These are phyloP conservation scores for Colostygia pectinataria DNA, from an alignment of 2,888 invertebrate genomes.

Conservation along the genomic window DNA sequence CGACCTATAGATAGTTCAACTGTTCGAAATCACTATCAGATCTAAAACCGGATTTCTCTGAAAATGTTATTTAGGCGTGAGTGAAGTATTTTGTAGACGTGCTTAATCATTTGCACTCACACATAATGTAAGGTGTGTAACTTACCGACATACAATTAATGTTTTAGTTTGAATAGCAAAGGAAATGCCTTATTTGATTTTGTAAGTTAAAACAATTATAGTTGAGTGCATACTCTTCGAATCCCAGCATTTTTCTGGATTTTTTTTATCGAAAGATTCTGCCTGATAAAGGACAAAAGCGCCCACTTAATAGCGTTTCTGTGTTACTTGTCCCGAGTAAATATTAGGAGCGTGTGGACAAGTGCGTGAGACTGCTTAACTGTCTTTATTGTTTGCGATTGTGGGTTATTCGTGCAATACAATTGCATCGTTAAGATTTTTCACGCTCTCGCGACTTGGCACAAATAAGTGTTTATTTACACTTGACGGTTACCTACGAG, in stretches of 20 bases:
- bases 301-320: slow-evolving; percentile 30
- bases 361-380: slow-evolving; percentile 52
- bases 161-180: background rate
- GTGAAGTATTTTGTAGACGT: slow-evolving; percentile 3
- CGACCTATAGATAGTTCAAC: too few species aligned
- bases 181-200: slow-evolving; percentile 3
- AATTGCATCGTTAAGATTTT: slow-evolving; percentile 39
- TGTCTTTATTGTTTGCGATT: slow-evolving; percentile 47
- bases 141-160: slow-evolving; percentile 10
- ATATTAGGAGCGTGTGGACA: slow-evolving; percentile 42
- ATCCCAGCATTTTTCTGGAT: too few species aligned
- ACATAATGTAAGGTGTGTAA: background rate
- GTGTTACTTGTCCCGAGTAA: slow-evolving; percentile 35
- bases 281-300: slow-evolving; percentile 20
- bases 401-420: slow-evolving; percentile 52
- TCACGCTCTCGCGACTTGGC: slow-evolving; percentile 15
- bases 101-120: slow-evolving; percentile 6
- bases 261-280: slow-evolving; percentile 21
- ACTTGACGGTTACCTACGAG: background rate
- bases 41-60: background rate
- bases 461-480: slow-evolving; percentile 3
- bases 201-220: background rate
- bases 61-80: background rate
- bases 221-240: too few species aligned
- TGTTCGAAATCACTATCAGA: too few species aligned